Percentiles rank a stretch among this genome's conserved stretches.
Evolutionary conservation across 2,797 vertebrate species (phyloP).

Genomic region (Schizothorax lantsangensis): DNA sequence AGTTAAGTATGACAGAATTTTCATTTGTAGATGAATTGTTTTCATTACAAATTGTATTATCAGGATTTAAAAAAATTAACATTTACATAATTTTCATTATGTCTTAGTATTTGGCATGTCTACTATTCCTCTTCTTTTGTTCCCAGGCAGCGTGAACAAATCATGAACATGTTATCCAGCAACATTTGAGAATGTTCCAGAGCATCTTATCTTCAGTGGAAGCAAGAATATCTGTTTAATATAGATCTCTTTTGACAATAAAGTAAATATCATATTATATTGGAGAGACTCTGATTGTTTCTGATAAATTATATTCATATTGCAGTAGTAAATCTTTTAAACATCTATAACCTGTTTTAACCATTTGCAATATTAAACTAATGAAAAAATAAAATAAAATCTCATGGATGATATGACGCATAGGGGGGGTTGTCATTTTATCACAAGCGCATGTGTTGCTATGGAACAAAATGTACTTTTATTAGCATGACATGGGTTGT

Average conservation of each 20-base stretch:
- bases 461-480: background rate
- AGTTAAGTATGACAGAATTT: background rate
- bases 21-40: background rate
- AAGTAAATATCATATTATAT: background rate
- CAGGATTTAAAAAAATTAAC: background rate
- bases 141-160: background rate
- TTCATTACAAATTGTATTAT: background rate
- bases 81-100: background rate
- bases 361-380: background rate
- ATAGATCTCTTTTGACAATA: background rate
- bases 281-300: background rate
- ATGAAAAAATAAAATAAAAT: background rate
- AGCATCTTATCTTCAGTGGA: background rate
- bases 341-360: background rate
- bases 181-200: background rate
- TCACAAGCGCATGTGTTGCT: background rate
- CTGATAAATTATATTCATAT: background rate
- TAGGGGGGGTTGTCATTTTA: background rate
- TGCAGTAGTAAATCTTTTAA: background rate
- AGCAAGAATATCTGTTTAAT: background rate
- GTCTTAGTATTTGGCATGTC: background rate
- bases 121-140: background rate
- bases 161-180: background rate
- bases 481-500: background rate
- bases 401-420: background rate